Percentiles rank a stretch among this genome's conserved stretches.
Conservation (phyloP, 2,888 invertebrate species). For the Crocallis elinguaria region DNA sequence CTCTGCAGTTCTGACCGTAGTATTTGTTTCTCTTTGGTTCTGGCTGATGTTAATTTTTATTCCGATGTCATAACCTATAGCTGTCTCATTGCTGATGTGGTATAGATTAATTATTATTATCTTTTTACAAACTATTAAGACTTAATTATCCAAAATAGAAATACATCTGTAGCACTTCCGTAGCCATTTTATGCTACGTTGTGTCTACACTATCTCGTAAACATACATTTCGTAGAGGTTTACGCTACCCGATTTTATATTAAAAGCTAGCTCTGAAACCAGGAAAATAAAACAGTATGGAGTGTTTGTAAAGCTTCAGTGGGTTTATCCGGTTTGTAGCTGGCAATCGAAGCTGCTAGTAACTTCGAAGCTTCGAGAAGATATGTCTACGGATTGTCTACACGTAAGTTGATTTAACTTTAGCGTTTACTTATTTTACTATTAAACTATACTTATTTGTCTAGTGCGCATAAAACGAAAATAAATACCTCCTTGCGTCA, state of each 20-base stretch:
- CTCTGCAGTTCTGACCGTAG: no score
- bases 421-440: slow-evolving; percentile 21
- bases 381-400: slow-evolving; percentile 42
- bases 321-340: slow-evolving; percentile 22
- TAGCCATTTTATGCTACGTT: background rate
- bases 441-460: no score
- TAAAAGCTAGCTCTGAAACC: slow-evolving; percentile 6
- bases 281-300: slow-evolving; percentile 14
- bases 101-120: no score
- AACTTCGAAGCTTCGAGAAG: slow-evolving; percentile 34
- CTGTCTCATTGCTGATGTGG: no score
- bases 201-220: slow-evolving; percentile 30
- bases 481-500: no score
- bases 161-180: no score
- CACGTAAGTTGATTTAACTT: slow-evolving; percentile 14
- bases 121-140: no score
- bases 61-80: no score
- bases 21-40: no score
- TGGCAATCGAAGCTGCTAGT: slow-evolving; percentile 24
- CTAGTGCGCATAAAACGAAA: no score
- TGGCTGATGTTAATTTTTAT: no score
- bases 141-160: no score
- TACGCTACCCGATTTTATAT: slow-evolving; percentile 8
- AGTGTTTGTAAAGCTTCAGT: slow-evolving; percentile 18
- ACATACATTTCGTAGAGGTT: slow-evolving; percentile 15